Base-by-base conservation (phyloP, 2,113 vertebrate genomes). In the Trogon melanurus region DNA sequence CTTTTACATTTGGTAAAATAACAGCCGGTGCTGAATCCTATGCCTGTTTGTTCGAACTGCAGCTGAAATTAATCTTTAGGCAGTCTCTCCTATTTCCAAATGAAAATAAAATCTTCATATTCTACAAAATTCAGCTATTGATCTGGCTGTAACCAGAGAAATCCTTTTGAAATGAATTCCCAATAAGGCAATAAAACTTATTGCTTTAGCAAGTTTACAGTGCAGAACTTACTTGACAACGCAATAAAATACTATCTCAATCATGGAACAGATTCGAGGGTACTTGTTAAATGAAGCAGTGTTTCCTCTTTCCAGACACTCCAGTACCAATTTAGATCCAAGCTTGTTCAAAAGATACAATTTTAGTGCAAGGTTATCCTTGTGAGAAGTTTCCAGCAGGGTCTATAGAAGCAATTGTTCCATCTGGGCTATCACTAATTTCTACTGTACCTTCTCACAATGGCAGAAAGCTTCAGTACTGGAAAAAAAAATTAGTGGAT, bases 81-180 rank as follows among this genome's bases (percentile, higher is more conserved):
- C 45, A 85, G 79, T 62, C 66, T 79, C 79, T 75, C 7, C 44
- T 73, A 5, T 88, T 93, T 93, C 85, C 38, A 92, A 92, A 80
- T 50, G 29, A 73, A 88, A 89, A 70, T 6, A 76, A 91, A 94
- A 93, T 73, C 58, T 89, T 95, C 95, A 13, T 91, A 78, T 85
- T 88, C 58, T 94, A 74, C 56, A 93, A 88, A 91, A 79, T 58
- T 66, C 66, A 85, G 62, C 72, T 93, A 88, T 91, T 94, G 88
- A 94, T 91, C 85, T 69, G 62, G 8, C 38, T 87, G 22, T 76
- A 79, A 79, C 41, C 78, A 88, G 78, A 94, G 66, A 94, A 95
- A 95, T 89, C 91, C 89, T 76, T 83, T 73, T 47, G 58, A 91
- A 89, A 94, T 94, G 13, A 95, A 91, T 93, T 96, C 79, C 60